These are phyloP conservation scores for Elmis aenea DNA, from an alignment of 2,888 invertebrate genomes.

Conservation along the genomic window DNA sequence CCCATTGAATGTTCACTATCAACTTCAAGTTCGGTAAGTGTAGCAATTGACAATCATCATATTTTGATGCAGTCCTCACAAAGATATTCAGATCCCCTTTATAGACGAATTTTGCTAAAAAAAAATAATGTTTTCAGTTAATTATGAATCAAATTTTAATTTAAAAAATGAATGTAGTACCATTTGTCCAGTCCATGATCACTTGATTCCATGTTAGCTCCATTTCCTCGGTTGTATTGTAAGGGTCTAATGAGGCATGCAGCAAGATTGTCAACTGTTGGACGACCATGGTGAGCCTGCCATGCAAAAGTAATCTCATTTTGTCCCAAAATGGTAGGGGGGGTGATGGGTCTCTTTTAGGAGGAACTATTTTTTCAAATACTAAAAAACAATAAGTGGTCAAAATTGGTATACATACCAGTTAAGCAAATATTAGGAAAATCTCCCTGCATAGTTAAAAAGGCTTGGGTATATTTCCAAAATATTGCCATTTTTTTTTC, in stretches of 20 bases:
- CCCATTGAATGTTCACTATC: constrained; percentile 81
- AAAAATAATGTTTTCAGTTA: constrained; percentile 8
- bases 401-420: no score
- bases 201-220: constrained; percentile 93
- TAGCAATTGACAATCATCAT: constrained; percentile 93
- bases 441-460: no score
- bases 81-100: constrained; percentile 93
- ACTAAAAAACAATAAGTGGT: constrained; percentile 45
- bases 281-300: constrained; percentile 82
- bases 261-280: constrained; percentile 84
- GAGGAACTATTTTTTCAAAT: constrained; percentile 81
- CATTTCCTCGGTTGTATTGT: constrained; percentile 99
- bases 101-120: constrained; percentile 74
- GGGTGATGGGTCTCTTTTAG: constrained; percentile 88
- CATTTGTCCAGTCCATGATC: constrained; percentile 94
- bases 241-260: constrained; percentile 95
- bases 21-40: constrained; percentile 86
- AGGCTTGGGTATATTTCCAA: no score
- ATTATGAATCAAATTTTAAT: neutral
- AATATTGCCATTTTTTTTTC: no score
- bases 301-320: constrained; percentile 86
- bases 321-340: constrained; percentile 98
- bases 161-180: constrained; percentile 38
- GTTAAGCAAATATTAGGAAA: no score
- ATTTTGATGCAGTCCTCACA: constrained; percentile 95